Evolutionary conservation across 2,888 invertebrate species (phyloP).

Genomic region (Blera fallax): DNA sequence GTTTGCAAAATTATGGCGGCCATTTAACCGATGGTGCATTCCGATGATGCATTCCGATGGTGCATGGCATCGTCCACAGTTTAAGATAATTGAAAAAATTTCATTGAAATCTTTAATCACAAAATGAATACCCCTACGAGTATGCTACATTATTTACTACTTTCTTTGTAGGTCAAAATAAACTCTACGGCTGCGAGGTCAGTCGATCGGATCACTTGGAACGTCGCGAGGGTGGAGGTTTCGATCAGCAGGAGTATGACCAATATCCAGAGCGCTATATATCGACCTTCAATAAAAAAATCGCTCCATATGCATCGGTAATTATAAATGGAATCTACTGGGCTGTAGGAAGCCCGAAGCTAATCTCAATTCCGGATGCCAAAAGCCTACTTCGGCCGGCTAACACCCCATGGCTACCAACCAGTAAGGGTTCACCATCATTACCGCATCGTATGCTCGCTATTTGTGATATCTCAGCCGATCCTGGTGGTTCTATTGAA

Average conservation of each 20-base stretch:
- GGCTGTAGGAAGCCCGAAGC: slow-evolving; percentile 97
- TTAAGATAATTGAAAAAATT: no score
- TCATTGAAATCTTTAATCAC: no score
- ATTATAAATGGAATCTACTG: slow-evolving; percentile 99
- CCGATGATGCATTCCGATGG: no score
- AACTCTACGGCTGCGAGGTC: slow-evolving; percentile 98
- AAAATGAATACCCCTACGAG: no score
- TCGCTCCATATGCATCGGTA: slow-evolving; percentile 98
- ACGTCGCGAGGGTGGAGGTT: slow-evolving; percentile 95
- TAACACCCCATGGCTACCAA: slow-evolving; percentile 96
- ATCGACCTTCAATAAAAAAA: slow-evolving; percentile 97
- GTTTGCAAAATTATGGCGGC: no score
- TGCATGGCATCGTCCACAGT: no score
- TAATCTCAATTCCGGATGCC: slow-evolving; percentile 98
- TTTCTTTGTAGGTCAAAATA: slow-evolving; percentile 89
- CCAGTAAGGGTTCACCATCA: slow-evolving; percentile 92
- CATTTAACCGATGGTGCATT: no score
- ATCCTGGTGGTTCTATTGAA: slow-evolving; percentile 98
- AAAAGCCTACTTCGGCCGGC: slow-evolving; percentile 95
- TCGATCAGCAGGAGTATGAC: slow-evolving; percentile 93
- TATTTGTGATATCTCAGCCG: slow-evolving; percentile 99
- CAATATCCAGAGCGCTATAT: slow-evolving; percentile 96
- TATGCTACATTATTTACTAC: no score
- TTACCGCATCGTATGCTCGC: slow-evolving; percentile 95
- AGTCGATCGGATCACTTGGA: slow-evolving; percentile 96